Conservation (phyloP, 2,113 vertebrate genomes). For the Hippolais icterina region DNA sequence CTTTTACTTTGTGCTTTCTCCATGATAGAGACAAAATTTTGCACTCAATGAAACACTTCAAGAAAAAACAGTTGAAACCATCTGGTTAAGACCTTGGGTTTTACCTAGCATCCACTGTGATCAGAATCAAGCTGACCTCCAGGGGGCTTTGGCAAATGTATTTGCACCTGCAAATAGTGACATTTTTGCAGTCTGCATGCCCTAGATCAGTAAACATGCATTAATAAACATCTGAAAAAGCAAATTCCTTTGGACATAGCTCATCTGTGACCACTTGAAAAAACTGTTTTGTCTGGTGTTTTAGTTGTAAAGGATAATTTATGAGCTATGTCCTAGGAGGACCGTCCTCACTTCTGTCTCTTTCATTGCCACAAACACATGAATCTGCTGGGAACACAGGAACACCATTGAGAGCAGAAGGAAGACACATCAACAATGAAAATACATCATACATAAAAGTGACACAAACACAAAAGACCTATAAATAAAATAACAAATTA, state of each 20-base stretch:
- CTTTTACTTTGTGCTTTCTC: not conserved
- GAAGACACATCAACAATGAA: slow-evolving; percentile 34
- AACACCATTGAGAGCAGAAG: slow-evolving; percentile 34
- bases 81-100: not conserved
- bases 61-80: not conserved
- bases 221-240: slow-evolving; percentile 15
- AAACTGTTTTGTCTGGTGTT: not conserved
- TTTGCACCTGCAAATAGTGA: slow-evolving; percentile 9
- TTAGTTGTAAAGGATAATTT: slow-evolving; percentile 39
- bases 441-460: slow-evolving; percentile 49
- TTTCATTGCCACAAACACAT: slow-evolving; percentile 17
- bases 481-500: slow-evolving; percentile 62
- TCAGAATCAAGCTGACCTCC: not conserved
- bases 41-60: not conserved
- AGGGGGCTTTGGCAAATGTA: not conserved
- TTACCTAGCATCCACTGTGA: not conserved
- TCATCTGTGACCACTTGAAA: slow-evolving; percentile 24
- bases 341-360: not conserved
- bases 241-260: slow-evolving; percentile 11
- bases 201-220: not conserved
- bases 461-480: slow-evolving; percentile 8
- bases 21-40: not conserved
- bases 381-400: slow-evolving; percentile 48
- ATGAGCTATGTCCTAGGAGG: slow-evolving; percentile 36
- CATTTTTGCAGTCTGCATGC: not conserved